Evolutionary conservation across 2,113 vertebrate genomes (phyloP).

Genomic region (Fregata magnificens): DNA sequence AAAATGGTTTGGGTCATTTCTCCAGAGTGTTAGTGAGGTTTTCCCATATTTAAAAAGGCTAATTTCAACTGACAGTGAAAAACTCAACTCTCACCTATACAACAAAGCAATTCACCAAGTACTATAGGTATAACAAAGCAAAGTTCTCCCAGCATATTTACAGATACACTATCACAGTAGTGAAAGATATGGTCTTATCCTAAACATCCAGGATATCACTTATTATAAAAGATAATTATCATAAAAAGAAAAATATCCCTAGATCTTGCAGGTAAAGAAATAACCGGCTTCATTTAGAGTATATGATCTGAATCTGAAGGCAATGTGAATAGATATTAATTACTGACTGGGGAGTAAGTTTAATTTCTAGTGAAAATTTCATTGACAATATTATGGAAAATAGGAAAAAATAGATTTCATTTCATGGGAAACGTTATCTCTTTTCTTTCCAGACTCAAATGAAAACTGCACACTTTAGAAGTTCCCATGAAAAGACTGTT

Average conservation of each 20-base stretch:
- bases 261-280: not conserved
- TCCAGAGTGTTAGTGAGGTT: not conserved
- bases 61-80: not conserved
- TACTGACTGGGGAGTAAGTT: not conserved
- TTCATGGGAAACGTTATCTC: not conserved
- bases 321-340: not conserved
- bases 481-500: not conserved
- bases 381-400: not conserved
- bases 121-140: not conserved
- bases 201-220: not conserved
- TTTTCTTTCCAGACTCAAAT: not conserved
- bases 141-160: not conserved
- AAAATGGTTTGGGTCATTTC: not conserved
- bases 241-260: not conserved
- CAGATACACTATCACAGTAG: not conserved
- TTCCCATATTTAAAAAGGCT: not conserved
- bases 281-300: not conserved
- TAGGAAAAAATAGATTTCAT: not conserved
- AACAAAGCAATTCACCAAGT: not conserved
- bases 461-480: not conserved
- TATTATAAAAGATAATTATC: not conserved
- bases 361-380: not conserved
- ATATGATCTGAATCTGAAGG: not conserved
- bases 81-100: not conserved
- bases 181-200: not conserved